Percentiles rank a stretch among this genome's conserved stretches.
These are phyloP conservation scores for Caradrina clavipalpis DNA, from an alignment of 2,888 invertebrate genomes.

Conservation along the genomic window DNA sequence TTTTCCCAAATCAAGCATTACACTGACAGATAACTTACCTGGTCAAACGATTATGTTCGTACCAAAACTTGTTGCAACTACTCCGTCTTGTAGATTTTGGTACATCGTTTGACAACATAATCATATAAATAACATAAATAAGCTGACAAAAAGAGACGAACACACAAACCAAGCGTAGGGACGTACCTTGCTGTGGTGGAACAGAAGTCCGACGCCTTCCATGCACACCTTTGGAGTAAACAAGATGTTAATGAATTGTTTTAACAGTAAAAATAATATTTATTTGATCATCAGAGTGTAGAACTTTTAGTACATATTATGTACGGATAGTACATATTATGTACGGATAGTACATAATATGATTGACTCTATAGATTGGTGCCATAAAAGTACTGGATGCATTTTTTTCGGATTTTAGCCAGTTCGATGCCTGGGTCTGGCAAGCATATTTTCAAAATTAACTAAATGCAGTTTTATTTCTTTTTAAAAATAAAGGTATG, in stretches of 20 bases:
- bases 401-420: too few relatives aligned
- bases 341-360: too few relatives aligned
- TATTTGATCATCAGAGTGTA: too few relatives aligned
- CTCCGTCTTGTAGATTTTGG: constrained; percentile 73
- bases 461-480: too few relatives aligned
- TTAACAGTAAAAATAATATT: constrained; percentile 12
- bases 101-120: constrained; percentile 72
- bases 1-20: constrained; percentile 83
- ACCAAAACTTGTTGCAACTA: constrained; percentile 73
- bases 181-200: constrained; percentile 99
- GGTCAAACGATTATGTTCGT: constrained; percentile 70
- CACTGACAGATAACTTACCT: constrained; percentile 88
- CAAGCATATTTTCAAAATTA: too few relatives aligned
- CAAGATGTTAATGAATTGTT: constrained; percentile 23
- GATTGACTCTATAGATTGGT: too few relatives aligned
- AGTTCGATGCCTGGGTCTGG: too few relatives aligned
- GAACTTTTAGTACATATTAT: too few relatives aligned
- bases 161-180: constrained; percentile 66
- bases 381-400: too few relatives aligned
- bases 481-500: too few relatives aligned
- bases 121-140: constrained; percentile 78
- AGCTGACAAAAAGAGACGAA: constrained; percentile 84
- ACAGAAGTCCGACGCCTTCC: constrained; percentile 99
- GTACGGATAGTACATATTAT: too few relatives aligned
- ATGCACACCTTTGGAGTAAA: constrained; percentile 94